Evolutionary conservation across 2,888 invertebrate genomes (phyloP), one percentile per base, ranked within the genome.

Genomic region (Hanleya hanleyi): DNA sequence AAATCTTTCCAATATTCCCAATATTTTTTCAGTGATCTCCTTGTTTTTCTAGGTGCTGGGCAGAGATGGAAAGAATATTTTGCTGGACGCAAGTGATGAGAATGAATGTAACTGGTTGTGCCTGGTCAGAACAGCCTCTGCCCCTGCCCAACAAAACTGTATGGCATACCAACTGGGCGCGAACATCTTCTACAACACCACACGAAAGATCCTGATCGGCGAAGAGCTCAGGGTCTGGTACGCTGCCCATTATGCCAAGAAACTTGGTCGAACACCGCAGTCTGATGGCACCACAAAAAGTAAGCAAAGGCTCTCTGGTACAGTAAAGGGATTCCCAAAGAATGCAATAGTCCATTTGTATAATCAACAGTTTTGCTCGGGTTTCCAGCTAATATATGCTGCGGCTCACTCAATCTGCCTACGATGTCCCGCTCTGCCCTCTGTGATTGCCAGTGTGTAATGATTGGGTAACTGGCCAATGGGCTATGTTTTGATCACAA

Each of bases 101-200:
- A 86, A 92, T 78, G 90, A 91, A 67, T 93, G 93, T 82, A 93
- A 93, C 84, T 94, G 93, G 93, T 91, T 94, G 92, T 92, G 92
- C 78, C 92, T 93, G 78, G 91, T 93, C 6, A 86, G 89, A 7
- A 87, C 92, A 18, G 93, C 93, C 0, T 84, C 84, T 15, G 86
- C 86, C 71, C 83, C 88, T 12, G 88, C 91, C 49, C 92, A 92
- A 75, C 93, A 93, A 84, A 94, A 94, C 87, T 89, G 93, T 67
- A 92, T 93, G 80, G 93, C 93, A 75, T 93, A 93, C 85, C 93
- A 93, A 88, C 92, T 93, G 77, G 87, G 84, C 26, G 77, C 79
- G 50, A 87, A 87, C 74, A 83, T 88, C 68, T 87, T 78, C 82
- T 89, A 86, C 82, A 85, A 82, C 77, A 82, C 85, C 5, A 87